Conservation (phyloP, 2,113 vertebrate genomes). For the Silurus asotus region DNA sequence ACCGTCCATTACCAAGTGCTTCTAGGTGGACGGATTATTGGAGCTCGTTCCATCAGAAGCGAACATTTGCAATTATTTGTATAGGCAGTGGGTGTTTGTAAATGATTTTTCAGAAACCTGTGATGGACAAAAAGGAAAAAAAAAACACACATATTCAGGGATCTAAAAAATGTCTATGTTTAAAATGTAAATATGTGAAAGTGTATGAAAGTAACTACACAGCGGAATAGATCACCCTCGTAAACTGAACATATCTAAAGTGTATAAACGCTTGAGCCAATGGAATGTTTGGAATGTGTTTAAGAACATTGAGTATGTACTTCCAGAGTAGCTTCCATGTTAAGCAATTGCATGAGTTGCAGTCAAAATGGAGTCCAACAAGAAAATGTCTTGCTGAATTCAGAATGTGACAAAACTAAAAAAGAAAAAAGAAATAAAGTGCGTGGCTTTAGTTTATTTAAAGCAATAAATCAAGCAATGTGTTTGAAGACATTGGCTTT, state of each 20-base stretch:
- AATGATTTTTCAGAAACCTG: background rate
- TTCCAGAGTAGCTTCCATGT: background rate
- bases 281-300: background rate
- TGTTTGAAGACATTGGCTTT: background rate
- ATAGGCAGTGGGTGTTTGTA: background rate
- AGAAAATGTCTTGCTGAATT: background rate
- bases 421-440: background rate
- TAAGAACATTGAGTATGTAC: background rate
- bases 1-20: background rate
- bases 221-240: background rate
- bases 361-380: background rate
- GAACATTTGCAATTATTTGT: background rate
- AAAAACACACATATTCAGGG: background rate
- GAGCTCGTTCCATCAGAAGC: background rate
- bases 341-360: conserved; percentile 2
- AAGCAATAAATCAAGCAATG: background rate
- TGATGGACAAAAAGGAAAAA: background rate
- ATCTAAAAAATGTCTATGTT: background rate
- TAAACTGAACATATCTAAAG: background rate
- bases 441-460: background rate
- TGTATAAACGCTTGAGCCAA: background rate
- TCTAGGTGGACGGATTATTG: background rate
- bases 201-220: background rate
- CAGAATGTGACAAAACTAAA: background rate
- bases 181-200: background rate